phyloP scores from a whole-genome alignment of 2,888 invertebrate genomes.

The Sminthurides aquaticus region DNA sequence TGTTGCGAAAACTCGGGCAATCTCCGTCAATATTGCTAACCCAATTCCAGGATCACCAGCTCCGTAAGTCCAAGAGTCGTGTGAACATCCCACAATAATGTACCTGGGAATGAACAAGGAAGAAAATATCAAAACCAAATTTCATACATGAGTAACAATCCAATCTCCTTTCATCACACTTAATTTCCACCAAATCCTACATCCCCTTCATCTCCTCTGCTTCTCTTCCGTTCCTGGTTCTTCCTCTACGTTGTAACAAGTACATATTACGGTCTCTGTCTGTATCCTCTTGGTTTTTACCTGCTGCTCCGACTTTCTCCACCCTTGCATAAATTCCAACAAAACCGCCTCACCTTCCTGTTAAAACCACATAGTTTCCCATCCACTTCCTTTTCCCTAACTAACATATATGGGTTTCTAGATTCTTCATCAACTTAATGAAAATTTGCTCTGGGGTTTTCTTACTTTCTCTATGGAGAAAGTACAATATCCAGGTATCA shows the following conservation, averaged over 20 bases:
- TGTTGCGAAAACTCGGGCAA: constrained; percentile 37
- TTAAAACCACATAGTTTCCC: neutral
- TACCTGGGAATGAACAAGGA: constrained; percentile 30
- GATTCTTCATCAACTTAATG: neutral
- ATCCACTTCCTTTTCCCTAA: constrained; percentile 1
- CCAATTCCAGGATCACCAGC: constrained; percentile 42
- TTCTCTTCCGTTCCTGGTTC: neutral
- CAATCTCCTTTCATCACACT: neutral
- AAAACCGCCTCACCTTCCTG: too few species aligned
- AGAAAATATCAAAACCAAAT: neutral
- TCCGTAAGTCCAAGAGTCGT: constrained; percentile 41
- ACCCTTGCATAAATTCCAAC: too few species aligned
- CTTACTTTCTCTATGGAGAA: neutral
- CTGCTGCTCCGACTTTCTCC: too few species aligned
- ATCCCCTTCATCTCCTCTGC: neutral
- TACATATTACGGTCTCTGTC: too few species aligned
- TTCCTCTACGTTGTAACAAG: neutral
- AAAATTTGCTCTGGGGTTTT: neutral
- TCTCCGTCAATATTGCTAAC: constrained; percentile 39
- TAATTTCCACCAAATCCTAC: neutral
- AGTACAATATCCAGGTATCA: neutral
- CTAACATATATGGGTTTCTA: too few species aligned
- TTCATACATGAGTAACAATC: neutral
- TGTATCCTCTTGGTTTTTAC: too few species aligned
- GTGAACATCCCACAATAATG: constrained; percentile 40